Evolutionary conservation across 2,797 vertebrate species (phyloP), one percentile per base, ranked within the genome.

Genomic region (Sphenopsis melanotis): DNA sequence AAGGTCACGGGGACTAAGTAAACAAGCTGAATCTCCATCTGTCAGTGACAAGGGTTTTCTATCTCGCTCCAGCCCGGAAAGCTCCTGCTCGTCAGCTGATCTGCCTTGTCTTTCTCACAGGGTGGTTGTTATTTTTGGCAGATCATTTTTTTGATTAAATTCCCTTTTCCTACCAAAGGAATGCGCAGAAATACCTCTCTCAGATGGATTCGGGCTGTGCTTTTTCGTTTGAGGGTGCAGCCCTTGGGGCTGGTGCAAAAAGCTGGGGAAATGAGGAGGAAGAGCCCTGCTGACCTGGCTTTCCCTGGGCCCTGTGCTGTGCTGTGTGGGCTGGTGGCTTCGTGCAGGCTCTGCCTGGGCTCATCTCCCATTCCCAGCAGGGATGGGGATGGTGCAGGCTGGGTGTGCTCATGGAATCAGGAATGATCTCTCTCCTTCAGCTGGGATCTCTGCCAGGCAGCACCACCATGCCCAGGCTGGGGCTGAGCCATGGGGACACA

Each of bases 1-100:
- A 93, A 97, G 94, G 93, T 92, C 93, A 91, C 21, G 79, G 81
- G 68, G 85, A 56, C 86, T 84, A 53, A 80, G 84, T 79, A 87
- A 83, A 75, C 83, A 88, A 79, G 71, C 82, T 41, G 89, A 93
- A 79, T 86, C 86, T 89, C 89, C 93, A 92, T 96, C 87, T 94
- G 79, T 82, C 85, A 37, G 76, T 46, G 70, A 41, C 36, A 15
- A 34, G 78, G 89, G 83, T 17, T 83, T 78, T 90, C 77, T 88
- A 2, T 34, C 24, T 52, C 76, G 44, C 50, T 46, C 71, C 53
- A 83, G 61, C 65, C 78, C 10, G 30, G 53, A 72, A 92, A 94
- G 86, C 90, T 96, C 83, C 72, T 83, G 87, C 4, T 76, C 78
- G 74, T 88, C 95, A 95, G 96, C 94, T 95, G 93, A 87, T 90